Base-by-base conservation (phyloP, 2,888 invertebrate genomes). In the Cerceris rybyensis region DNA sequence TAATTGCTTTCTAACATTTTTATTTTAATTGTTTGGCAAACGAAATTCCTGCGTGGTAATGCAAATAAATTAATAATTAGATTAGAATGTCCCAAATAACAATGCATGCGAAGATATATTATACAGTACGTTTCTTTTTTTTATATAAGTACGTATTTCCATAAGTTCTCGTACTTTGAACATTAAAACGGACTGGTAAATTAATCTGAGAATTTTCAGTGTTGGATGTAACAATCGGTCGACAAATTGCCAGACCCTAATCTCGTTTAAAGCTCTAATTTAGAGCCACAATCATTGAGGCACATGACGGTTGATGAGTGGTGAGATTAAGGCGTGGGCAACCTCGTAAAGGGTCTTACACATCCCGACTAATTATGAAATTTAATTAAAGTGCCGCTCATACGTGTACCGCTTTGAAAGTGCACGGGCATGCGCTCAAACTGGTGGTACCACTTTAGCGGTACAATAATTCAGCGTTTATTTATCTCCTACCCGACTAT, bases 351-450 rank as follows among this genome's bases (percentile, higher is more conserved):
- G 73, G 68, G 71, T 71, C 74, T 79, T 74, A 50, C 70, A 55
- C 70, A 57, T 79, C 75, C 71, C 79, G 84, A 82, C 86, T 88
- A 88, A 88, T 88, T 88, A 88, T 88, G 87, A 86, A 88, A 88
- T 88, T 88, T 88, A 88, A 88, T 88, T 88, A 88, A 88, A 88
- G 86, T 81, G 80, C 78, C 67, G 64, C 70, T 76, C 50, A 66
- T 65, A 57, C 65, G 67, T 57, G 71, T 41, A 70, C 61, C 58
- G 72, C 73, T 72, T 71, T 65, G 75, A 71, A 70, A 75, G 70
- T 63, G 57, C 50, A 60, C 61, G 41, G 14, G 41, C 16, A 57
- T 17, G 39, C 57, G 59, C 60, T 16, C 46, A 61, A 69, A 16
- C 58, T 74, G 42, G 59, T 71, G 50, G 59, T 46, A 16, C 46